Base-by-base conservation (phyloP, 2,113 vertebrate genomes). In the Anarrhichthys ocellatus region DNA sequence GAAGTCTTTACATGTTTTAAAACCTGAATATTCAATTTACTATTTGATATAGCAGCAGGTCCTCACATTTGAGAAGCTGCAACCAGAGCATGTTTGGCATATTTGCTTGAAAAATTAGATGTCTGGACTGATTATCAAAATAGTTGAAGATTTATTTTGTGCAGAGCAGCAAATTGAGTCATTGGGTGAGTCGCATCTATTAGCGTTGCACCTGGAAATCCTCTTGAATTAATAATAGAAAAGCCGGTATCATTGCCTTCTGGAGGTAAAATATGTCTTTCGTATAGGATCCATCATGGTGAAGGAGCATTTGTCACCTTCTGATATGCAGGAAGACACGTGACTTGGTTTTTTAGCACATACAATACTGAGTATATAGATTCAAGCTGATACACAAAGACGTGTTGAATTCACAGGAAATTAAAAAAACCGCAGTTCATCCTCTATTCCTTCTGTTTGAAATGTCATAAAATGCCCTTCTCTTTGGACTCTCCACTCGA, bases 401-500 rank as follows among this genome's bases (percentile, higher is more conserved):
- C 0, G 0, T 38, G 8, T 29, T 14, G 15, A 44, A 10, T 66
- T 29, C 29, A 36, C 6, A 63, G 18, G 17, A 44, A 58, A 24
- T 10, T 17, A 50, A 14, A 63, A 40, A 62, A 56, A 56, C 24
- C 3, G 1, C 38, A 48, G 50, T 44, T 18, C 3, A 18, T n/a
- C 7, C 70, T 72, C 4, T 4, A 1, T 18, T 73, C 1, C 36
- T 10, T 77, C 58, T 58, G 36, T 69, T 68, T 67, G 44, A 22
- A 80, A 80, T 59, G 2, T 32, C 54, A 36, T 27, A 36, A 38
- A 76, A 59, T 27, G 66, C 24, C 17, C 61, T 71, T 74, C 59
- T 68, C 11, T 73, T 50, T 62, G 50, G 54, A 74, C 81, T 80
- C 72, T 82, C n/a, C 11, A 0, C 38, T 56, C 34, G 27, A 76